phyloP scores from a whole-genome alignment of 2,113 vertebrate species.

The Pseudopodoces humilis region DNA sequence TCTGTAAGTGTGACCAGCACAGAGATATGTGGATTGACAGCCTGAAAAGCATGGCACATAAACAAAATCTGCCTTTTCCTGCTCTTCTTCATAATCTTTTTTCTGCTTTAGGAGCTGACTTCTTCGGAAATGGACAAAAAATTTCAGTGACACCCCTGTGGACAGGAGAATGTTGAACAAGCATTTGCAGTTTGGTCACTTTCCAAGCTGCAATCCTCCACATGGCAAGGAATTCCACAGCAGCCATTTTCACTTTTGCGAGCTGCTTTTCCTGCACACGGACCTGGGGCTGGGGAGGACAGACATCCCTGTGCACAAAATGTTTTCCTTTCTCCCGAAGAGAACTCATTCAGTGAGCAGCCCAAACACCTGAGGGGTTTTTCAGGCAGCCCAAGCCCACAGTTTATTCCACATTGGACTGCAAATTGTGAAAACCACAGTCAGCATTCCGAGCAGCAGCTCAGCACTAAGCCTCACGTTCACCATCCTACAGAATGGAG shows the following conservation, averaged over 20 bases:
- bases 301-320: not conserved
- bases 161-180: fast-evolving
- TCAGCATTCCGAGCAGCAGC: not conserved
- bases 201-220: not conserved
- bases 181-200: too few species aligned
- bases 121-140: not conserved
- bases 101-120: not conserved
- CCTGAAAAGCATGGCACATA: not conserved
- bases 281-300: not conserved
- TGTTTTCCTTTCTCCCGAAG: not conserved
- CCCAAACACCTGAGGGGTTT: not conserved
- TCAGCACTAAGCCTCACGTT: not conserved
- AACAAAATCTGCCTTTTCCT: not conserved
- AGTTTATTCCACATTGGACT: not conserved
- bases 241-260: not conserved
- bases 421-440: not conserved
- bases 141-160: not conserved
- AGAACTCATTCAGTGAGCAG: not conserved
- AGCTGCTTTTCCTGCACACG: not conserved
- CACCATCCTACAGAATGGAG: not conserved
- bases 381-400: not conserved
- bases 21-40: not conserved
- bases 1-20: not conserved
- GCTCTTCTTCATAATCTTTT: not conserved
- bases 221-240: not conserved